Evolutionary conservation across 2,113 vertebrate species (phyloP).

Genomic region (Rafetus swinhoei): DNA sequence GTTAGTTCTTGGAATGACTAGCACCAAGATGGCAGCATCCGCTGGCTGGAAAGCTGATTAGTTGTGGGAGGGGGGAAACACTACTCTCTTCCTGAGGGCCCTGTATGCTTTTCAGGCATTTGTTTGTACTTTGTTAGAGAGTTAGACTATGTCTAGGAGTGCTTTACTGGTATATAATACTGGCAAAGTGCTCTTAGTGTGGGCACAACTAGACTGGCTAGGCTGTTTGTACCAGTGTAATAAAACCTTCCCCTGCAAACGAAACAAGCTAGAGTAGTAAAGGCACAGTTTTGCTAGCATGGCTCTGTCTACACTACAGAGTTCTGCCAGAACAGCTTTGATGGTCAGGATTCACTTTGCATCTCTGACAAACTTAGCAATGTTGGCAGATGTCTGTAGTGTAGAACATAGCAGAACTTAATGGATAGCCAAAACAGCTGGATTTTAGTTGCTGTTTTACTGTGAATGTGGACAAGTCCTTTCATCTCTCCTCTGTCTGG

Average conservation of each 20-base stretch:
- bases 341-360: not conserved
- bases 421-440: not conserved
- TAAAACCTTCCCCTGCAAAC: not conserved
- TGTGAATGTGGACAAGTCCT: not conserved
- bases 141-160: not conserved
- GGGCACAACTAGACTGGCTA: not conserved
- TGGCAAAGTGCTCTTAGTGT: not conserved
- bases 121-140: rapidly evolving
- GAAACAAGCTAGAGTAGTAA: not conserved
- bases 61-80: not conserved
- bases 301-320: not conserved
- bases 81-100: not conserved
- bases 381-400: not conserved
- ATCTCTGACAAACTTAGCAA: not conserved
- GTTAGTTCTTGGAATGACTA: not conserved
- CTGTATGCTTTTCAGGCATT: not conserved
- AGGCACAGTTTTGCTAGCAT: not conserved
- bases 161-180: not conserved
- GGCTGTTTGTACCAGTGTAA: too few species aligned
- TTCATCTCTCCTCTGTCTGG: not conserved
- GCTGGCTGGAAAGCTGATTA: not conserved
- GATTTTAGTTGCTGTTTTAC: not conserved
- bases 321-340: not conserved
- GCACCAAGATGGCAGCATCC: not conserved
- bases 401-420: not conserved